Percentiles rank a stretch among this genome's conserved stretches.
phyloP scores from a whole-genome alignment of 2,113 vertebrate species.

The Promerops cafer region DNA sequence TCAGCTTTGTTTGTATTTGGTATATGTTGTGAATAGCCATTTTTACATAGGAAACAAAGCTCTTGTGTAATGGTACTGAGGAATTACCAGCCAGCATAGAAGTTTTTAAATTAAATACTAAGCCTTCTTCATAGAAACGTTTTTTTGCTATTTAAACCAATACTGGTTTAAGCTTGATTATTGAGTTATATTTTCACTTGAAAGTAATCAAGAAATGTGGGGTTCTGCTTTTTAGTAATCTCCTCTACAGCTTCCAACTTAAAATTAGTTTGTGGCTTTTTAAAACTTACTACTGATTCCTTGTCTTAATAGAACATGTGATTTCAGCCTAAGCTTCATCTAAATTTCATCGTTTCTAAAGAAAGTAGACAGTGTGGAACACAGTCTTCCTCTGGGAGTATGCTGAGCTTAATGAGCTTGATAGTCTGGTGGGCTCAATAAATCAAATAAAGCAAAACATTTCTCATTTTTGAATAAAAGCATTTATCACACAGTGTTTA shows the following conservation, averaged over 20 bases:
- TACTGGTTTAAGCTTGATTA: not conserved
- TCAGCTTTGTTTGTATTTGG: not conserved
- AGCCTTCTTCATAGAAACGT: not conserved
- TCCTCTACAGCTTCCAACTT: not conserved
- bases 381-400: constrained; percentile 90
- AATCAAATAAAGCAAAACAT: constrained; percentile 99
- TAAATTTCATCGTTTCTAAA: constrained; percentile 73
- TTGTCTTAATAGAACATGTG: constrained; percentile 53
- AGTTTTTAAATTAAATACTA: not conserved
- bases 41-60: not conserved
- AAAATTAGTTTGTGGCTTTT: constrained; percentile 31
- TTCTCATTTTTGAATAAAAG: constrained; percentile 99
- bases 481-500: constrained; percentile 99
- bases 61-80: not conserved
- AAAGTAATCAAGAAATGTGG: not conserved
- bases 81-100: not conserved
- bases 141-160: not conserved
- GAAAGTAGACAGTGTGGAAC: constrained; percentile 80
- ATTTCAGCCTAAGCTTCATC: constrained; percentile 68
- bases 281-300: constrained; percentile 41
- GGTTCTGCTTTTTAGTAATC: not conserved
- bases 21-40: not conserved
- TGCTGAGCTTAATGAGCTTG: constrained; percentile 98
- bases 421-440: constrained; percentile 99
- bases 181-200: not conserved